A percentile compares a stretch with the other conserved stretches of the same genome.
Conservation (phyloP, 2,888 invertebrate genomes). For the Leptinotarsa juncta region DNA sequence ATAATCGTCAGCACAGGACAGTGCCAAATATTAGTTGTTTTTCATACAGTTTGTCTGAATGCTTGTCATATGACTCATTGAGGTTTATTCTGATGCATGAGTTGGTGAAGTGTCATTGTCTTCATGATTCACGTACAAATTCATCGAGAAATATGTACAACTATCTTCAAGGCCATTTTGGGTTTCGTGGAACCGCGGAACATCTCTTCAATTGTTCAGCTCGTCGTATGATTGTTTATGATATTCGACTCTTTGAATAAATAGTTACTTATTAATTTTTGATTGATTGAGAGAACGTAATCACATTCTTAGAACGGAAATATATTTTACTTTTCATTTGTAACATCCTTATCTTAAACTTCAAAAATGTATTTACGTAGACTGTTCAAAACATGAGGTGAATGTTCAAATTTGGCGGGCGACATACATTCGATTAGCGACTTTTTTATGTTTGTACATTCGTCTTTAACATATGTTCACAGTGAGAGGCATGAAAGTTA, state of each 20-base stretch:
- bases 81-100: not conserved
- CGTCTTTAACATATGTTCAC: too few species aligned
- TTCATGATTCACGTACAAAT: constrained; percentile 1
- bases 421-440: too few species aligned
- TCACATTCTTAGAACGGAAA: not conserved
- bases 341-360: not conserved
- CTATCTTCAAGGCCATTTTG: not conserved
- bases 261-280: constrained; percentile 14
- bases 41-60: not conserved
- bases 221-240: not conserved
- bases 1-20: not conserved
- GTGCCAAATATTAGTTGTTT: not conserved
- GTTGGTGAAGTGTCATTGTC: constrained; percentile 11
- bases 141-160: not conserved
- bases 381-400: too few species aligned
- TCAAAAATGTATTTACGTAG: too few species aligned
- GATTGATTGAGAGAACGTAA: not conserved
- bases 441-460: too few species aligned
- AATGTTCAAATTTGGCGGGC: too few species aligned
- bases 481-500: too few species aligned
- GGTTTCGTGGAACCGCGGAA: constrained; percentile 8
- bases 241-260: constrained; percentile 8
- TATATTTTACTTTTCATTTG: not conserved
- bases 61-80: not conserved
- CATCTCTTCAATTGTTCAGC: constrained; percentile 3